Conservation (phyloP, 2,888 invertebrate species). For the Rotaria macrura region DNA sequence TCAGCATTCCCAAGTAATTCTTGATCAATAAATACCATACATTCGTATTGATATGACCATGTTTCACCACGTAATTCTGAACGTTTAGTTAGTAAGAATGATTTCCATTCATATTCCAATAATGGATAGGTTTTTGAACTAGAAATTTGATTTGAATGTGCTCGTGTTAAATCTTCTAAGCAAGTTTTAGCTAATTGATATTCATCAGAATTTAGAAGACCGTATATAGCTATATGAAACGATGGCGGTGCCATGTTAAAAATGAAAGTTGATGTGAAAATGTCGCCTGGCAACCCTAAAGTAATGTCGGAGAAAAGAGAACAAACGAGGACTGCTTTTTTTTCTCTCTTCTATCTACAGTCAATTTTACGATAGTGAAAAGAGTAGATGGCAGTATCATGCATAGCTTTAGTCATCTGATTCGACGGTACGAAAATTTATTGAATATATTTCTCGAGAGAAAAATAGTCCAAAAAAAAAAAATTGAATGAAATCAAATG, state of each 20-base stretch:
- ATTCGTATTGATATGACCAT: slow-evolving; percentile 46
- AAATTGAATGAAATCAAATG: too few species aligned
- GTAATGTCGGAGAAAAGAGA: not conserved
- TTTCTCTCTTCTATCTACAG: not conserved
- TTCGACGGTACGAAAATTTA: too few species aligned
- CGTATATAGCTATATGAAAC: not conserved
- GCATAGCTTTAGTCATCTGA: not conserved
- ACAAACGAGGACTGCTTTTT: not conserved
- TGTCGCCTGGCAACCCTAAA: not conserved
- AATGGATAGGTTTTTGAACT: not conserved
- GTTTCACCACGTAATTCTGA: slow-evolving; percentile 46
- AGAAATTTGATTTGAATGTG: not conserved
- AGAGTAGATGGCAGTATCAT: not conserved
- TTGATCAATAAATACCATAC: slow-evolving; percentile 44
- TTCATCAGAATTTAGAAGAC: slow-evolving; percentile 8
- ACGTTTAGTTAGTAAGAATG: slow-evolving; percentile 6
- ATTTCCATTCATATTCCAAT: slow-evolving; percentile 13
- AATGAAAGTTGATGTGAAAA: not conserved
- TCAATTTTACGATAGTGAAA: not conserved
- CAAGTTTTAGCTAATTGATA: not conserved
- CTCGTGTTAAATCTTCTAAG: not conserved
- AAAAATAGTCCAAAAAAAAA: too few species aligned
- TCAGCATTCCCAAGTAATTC: slow-evolving; percentile 43
- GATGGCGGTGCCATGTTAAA: not conserved
- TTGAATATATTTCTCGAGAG: too few species aligned